A percentile compares a stretch with the other conserved stretches of the same genome.
phyloP scores from a whole-genome alignment of 2,113 vertebrate genomes.

The Motacilla alba region DNA sequence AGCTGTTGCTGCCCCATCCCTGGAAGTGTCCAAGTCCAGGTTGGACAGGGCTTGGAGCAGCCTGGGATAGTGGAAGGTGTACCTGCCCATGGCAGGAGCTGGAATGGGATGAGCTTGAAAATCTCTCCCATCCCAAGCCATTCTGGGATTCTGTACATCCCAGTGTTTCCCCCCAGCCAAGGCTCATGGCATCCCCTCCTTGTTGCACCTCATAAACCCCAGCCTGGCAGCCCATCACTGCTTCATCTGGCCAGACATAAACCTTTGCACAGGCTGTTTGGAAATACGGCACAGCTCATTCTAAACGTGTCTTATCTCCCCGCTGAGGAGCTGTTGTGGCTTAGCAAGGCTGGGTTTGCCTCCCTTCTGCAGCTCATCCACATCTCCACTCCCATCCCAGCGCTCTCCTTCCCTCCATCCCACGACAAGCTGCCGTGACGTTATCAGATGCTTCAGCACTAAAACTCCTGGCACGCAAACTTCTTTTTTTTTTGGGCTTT shows the following conservation, averaged over 20 bases:
- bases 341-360: background rate
- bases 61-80: background rate
- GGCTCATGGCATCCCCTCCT: background rate
- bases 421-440: background rate
- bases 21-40: background rate
- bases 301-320: background rate
- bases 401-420: background rate
- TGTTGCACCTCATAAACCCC: background rate
- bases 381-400: background rate
- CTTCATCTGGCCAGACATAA: background rate
- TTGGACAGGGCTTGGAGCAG: rapidly evolving
- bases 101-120: background rate
- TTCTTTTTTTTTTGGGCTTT: background rate
- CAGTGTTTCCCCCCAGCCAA: rapidly evolving
- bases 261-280: background rate
- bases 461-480: background rate
- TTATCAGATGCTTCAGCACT: slow-evolving; percentile 39
- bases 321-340: background rate
- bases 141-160: background rate
- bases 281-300: background rate
- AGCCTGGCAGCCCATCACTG: background rate
- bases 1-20: background rate
- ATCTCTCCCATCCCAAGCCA: background rate
- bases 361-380: background rate
- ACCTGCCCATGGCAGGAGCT: background rate